Evolutionary conservation across 2,797 vertebrate genomes (phyloP).

Genomic region (Amazonetta brasiliensis): DNA sequence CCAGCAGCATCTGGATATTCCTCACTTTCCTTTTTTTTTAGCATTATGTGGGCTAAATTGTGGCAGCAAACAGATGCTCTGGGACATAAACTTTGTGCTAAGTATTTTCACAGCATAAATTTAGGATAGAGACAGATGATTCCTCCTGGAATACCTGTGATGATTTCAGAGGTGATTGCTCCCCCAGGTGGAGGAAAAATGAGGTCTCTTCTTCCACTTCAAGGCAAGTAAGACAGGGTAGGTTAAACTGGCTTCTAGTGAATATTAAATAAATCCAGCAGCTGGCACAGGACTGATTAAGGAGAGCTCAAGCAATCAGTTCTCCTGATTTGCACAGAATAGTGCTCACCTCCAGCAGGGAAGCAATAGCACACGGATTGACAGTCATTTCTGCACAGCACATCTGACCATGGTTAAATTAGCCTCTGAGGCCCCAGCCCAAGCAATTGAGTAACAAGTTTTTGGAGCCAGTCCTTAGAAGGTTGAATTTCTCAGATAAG

Average conservation of each 20-base stretch:
- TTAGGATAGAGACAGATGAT: not conserved
- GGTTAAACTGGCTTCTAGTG: not conserved
- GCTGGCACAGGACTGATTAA: not conserved
- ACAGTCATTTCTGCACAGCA: not conserved
- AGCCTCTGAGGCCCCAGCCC: not conserved
- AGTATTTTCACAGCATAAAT: not conserved
- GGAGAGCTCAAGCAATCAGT: not conserved
- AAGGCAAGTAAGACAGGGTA: not conserved
- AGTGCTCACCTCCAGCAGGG: not conserved
- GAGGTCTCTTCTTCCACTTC: not conserved
- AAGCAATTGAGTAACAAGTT: not conserved
- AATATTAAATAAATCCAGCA: not conserved
- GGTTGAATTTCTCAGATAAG: not conserved
- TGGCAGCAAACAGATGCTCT: not conserved
- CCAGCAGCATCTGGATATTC: not conserved
- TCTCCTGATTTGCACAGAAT: not conserved
- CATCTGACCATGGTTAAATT: not conserved
- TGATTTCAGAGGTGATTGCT: slow-evolving; percentile 1
- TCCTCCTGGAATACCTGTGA: not conserved
- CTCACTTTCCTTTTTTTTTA: not conserved
- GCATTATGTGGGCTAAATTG: not conserved
- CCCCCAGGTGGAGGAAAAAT: not conserved
- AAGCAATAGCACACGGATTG: not conserved
- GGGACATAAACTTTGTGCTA: not conserved
- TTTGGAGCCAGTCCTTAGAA: not conserved